phyloP scores from a whole-genome alignment of 1,140 invertebrate genomes.

The Acromyrmex echinatior region DNA sequence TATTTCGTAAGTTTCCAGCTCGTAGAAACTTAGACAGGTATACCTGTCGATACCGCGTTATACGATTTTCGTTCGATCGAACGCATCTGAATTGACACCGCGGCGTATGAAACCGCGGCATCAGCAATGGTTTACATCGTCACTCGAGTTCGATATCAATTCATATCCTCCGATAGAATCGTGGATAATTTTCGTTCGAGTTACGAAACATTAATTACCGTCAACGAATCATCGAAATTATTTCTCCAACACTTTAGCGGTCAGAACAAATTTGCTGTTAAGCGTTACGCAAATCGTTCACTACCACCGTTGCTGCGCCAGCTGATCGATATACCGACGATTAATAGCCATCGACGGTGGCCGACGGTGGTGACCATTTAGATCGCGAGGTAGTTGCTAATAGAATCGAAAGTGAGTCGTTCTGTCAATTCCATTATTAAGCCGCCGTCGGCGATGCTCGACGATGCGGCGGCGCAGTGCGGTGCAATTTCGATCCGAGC shows the following conservation, averaged over 20 bases:
- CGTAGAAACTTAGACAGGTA: constrained; percentile 5
- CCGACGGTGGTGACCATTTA: constrained; percentile 39
- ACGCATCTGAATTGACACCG: not conserved
- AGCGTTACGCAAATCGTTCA: constrained; percentile 55
- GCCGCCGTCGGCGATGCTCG: constrained; percentile 63
- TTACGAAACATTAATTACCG: constrained; percentile 48
- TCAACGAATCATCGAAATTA: constrained; percentile 46
- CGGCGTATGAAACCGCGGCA: constrained; percentile 22
- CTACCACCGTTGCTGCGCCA: not conserved
- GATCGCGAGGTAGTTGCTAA: constrained; percentile 61
- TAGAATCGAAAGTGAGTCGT: constrained; percentile 68
- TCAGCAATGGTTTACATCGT: constrained; percentile 17
- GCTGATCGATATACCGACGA: constrained; percentile 43
- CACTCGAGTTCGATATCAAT: constrained; percentile 35
- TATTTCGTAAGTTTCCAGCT: constrained; percentile 19
- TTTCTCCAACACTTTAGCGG: constrained; percentile 53
- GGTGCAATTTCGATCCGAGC: constrained; percentile 50
- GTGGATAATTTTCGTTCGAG: constrained; percentile 49
- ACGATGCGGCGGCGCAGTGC: constrained; percentile 8
- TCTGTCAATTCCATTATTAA: constrained; percentile 75
- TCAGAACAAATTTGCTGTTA: constrained; percentile 46
- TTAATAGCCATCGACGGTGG: constrained; percentile 50
- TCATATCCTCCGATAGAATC: constrained; percentile 38
- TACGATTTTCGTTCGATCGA: constrained; percentile 30
- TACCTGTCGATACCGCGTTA: constrained; percentile 20